phyloP scores from a whole-genome alignment of 2,113 vertebrate genomes.

The Elgaria multicarinata region DNA sequence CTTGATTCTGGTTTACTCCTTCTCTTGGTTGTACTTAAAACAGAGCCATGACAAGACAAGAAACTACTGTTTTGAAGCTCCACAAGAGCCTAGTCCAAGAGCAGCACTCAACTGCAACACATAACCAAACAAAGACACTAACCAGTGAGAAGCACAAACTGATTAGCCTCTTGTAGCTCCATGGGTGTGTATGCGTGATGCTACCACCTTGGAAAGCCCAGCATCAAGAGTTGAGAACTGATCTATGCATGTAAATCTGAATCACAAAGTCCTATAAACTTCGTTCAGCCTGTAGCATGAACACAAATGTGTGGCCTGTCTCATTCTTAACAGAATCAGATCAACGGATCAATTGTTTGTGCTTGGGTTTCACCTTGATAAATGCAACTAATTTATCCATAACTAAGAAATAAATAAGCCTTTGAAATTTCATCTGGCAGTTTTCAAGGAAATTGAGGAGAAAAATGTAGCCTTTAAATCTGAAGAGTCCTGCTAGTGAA shows the following conservation, averaged over 20 bases:
- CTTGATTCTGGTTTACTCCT: too few relatives aligned
- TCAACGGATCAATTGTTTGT: constrained; percentile 34
- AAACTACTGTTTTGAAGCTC: background rate
- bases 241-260: constrained; percentile 2
- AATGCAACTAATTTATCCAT: background rate
- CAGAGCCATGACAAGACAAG: background rate
- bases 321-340: background rate
- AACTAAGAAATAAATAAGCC: background rate
- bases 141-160: background rate
- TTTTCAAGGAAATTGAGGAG: constrained; percentile 19
- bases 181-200: background rate
- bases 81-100: background rate
- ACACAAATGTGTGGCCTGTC: background rate
- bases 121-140: background rate
- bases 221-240: background rate
- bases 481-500: constrained; percentile 17
- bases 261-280: background rate
- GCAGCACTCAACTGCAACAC: background rate
- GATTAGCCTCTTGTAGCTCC: background rate
- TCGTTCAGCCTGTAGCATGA: fast-evolving
- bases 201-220: background rate
- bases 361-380: background rate
- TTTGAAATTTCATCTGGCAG: constrained; percentile 18
- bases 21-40: background rate
- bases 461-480: constrained; percentile 23